Conservation (phyloP, 2,797 vertebrate genomes). For the Fratercula arctica region DNA sequence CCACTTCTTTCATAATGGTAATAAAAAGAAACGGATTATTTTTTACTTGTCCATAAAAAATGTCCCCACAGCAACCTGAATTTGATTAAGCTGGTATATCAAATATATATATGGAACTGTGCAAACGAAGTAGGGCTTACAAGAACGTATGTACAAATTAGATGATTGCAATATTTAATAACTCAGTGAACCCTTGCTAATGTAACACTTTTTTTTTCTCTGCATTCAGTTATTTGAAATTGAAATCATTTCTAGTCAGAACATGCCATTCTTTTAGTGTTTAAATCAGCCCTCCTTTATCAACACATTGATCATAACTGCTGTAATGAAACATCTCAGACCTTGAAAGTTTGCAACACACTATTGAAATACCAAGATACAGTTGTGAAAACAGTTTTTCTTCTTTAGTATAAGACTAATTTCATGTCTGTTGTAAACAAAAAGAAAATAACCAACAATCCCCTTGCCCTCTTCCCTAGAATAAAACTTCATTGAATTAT, state of each 20-base stretch:
- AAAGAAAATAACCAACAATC: neutral
- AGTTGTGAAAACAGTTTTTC: neutral
- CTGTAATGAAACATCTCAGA: neutral
- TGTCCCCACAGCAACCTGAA: slow-evolving; percentile 7
- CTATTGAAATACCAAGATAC: neutral
- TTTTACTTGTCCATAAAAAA: slow-evolving; percentile 41
- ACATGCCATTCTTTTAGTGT: neutral
- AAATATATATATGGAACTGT: slow-evolving; percentile 6
- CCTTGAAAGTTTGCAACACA: neutral
- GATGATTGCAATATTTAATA: slow-evolving; percentile 31
- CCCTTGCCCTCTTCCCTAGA: neutral
- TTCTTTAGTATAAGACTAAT: slow-evolving; percentile 22
- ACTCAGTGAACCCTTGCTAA: neutral
- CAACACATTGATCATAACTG: neutral
- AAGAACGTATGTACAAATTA: slow-evolving; percentile 37
- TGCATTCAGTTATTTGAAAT: neutral
- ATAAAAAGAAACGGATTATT: slow-evolving; percentile 43
- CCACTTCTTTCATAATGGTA: slow-evolving; percentile 1
- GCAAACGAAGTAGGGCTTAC: neutral
- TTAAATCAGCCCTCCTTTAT: neutral
- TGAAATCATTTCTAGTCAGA: neutral
- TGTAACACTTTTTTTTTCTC: neutral
- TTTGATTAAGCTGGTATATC: slow-evolving; percentile 49
- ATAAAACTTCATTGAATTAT: neutral
- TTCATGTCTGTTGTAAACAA: slow-evolving; percentile 8